phyloP scores from a whole-genome alignment of 1,140 invertebrate species.

The Oryzaephilus surinamensis region DNA sequence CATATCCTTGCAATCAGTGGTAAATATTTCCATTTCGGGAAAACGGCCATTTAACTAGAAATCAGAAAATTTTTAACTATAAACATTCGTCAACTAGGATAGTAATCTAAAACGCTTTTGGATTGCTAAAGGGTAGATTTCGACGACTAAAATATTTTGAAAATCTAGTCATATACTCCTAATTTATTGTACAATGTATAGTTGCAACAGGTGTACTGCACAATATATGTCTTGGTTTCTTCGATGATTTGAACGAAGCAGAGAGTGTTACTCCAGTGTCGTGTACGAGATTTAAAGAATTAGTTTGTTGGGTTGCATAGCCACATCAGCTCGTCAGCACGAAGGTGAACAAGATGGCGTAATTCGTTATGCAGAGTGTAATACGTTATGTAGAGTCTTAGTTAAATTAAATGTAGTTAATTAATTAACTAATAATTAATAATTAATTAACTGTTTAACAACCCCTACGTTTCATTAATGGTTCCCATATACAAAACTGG shows the following conservation, averaged over 20 bases:
- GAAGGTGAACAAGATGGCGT: too few relatives aligned
- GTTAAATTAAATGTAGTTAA: too few relatives aligned
- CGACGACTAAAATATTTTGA: slow-evolving; percentile 8
- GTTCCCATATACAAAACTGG: too few relatives aligned
- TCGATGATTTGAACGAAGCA: slow-evolving; percentile 6
- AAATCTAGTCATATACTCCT: slow-evolving; percentile 3
- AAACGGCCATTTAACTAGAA: slow-evolving; percentile 5
- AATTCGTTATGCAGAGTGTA: too few relatives aligned
- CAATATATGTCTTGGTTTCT: slow-evolving; percentile 8
- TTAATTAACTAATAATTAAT: too few relatives aligned
- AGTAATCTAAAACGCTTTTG: slow-evolving; percentile 6
- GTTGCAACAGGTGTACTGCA: slow-evolving; percentile 9
- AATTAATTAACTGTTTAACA: too few relatives aligned
- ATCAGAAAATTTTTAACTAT: slow-evolving; percentile 12
- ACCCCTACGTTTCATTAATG: too few relatives aligned
- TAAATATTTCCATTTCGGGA: slow-evolving; percentile 9
- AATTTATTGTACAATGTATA: slow-evolving; percentile 5
- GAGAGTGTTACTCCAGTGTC: too few relatives aligned
- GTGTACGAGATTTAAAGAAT: not conserved
- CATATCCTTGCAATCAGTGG: slow-evolving; percentile 12
- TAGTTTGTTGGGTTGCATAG: too few relatives aligned
- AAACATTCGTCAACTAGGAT: slow-evolving; percentile 3
- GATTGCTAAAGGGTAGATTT: slow-evolving; percentile 9
- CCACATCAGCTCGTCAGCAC: too few relatives aligned
- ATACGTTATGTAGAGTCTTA: too few relatives aligned